Evolutionary conservation across 2,888 invertebrate species (phyloP), one percentile per base, ranked within the genome.

Genomic region (Laothoe populi): DNA sequence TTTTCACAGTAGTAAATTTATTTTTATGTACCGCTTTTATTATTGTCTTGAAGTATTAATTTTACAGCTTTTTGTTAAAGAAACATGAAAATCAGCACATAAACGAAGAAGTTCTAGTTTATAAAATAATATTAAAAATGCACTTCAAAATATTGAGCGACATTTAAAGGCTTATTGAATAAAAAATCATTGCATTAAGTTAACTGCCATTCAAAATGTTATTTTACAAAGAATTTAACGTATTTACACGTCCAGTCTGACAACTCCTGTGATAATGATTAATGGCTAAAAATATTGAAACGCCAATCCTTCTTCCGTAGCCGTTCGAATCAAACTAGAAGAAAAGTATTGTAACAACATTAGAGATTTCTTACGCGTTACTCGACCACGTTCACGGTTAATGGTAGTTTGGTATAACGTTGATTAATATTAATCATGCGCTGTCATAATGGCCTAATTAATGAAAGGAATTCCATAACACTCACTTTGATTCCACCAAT

Each of bases 351-450:
- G 23, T 60, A 46, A 35, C 61, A 66, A 60, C 65, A 67, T 63
- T 48, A 57, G 57, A 59, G 61, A 66, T 68, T 66, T 65, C 53
- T 45, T 57, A 64, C 53, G 60, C 61, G 49, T 46, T 60, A 53
- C 26, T 57, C 57, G 66, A 63, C 59, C 57, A 58, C 57, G 68
- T 63, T 61, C 57, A 58, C 57, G 68, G 63, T 65, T 71, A 70
- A 73, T 68, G 69, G 62, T 67, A 66, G 71, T 70, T 72, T 69
- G 66, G 64, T 69, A 70, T 69, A 65, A 70, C 72, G 65, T 68
- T 77, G 68, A 74, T 76, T 77, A 74, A 73, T 77, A 76, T 75
- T 74, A 77, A 77, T 77, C 69, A 74, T 66, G 63, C 67, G 59
- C 64, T 71, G 73, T 74, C 74, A 72, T 73, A 69, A 61, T 66